Conservation (phyloP, 2,888 invertebrate species). For the Noctua fimbriata region DNA sequence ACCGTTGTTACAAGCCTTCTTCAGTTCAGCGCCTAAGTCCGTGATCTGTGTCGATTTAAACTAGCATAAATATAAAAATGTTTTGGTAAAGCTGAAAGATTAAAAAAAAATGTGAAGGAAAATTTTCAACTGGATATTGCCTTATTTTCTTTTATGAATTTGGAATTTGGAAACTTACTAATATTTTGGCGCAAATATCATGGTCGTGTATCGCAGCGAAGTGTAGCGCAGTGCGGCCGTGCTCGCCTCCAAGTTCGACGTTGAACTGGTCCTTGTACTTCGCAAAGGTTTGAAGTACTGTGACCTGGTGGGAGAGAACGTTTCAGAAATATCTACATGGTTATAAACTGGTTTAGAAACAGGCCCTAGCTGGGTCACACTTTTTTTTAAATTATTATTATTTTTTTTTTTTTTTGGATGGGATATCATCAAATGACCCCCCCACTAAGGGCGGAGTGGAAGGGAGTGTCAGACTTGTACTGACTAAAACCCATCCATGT, state of each 20-base stretch:
- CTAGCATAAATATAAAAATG: constrained; percentile 19
- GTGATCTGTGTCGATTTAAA: constrained; percentile 91
- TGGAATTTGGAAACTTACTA: constrained; percentile 90
- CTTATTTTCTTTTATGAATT: neutral
- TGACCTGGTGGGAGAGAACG: constrained; percentile 82
- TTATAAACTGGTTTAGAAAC: neutral
- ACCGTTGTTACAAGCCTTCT: constrained; percentile 95
- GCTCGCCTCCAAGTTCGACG: constrained; percentile 94
- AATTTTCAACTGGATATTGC: neutral
- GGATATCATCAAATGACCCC: too few relatives aligned
- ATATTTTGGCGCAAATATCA: constrained; percentile 94
- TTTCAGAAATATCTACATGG: neutral
- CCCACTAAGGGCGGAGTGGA: too few relatives aligned
- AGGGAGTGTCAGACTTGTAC: too few relatives aligned
- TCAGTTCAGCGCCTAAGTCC: constrained; percentile 94
- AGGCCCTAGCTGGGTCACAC: neutral
- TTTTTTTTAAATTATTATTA: too few relatives aligned
- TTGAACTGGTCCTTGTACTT: constrained; percentile 93
- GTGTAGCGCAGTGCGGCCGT: constrained; percentile 95
- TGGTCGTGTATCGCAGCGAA: constrained; percentile 96
- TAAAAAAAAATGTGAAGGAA: neutral
- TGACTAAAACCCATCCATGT: too few relatives aligned
- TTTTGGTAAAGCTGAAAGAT: constrained; percentile 16
- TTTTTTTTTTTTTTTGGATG: too few relatives aligned
- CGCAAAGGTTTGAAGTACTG: constrained; percentile 92